phyloP scores from a whole-genome alignment of 2,888 invertebrate species.

The Drosophila kanekoi region DNA sequence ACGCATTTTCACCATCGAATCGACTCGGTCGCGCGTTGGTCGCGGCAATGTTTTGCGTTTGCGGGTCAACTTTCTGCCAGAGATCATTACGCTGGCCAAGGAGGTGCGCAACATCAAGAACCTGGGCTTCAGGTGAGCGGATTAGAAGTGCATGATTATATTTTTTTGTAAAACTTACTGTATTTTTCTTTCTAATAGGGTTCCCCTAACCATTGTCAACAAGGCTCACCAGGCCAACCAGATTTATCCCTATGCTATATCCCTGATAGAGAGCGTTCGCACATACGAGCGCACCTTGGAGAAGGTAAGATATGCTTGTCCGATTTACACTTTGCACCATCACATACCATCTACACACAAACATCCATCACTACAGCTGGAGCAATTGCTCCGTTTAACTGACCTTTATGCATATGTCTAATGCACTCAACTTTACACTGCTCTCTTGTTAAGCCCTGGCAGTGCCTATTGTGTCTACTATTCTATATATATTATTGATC shows the following conservation, averaged over 20 bases:
- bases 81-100: conserved; percentile 98
- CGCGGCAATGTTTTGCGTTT: conserved; percentile 94
- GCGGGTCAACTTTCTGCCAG: conserved; percentile 97
- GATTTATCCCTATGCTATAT: conserved; percentile 99
- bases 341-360: conserved; percentile 18
- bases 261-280: conserved; percentile 97
- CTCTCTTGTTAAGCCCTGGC: no score
- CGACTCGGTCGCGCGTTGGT: conserved; percentile 90
- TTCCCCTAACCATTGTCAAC: conserved; percentile 98
- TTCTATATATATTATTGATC: no score
- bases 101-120: conserved; percentile 98
- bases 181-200: conserved; percentile 87
- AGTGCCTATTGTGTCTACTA: no score
- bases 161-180: no score
- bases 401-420: conserved; percentile 27
- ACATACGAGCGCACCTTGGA: conserved; percentile 98
- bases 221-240: conserved; percentile 99
- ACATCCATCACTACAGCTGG: conserved; percentile 26
- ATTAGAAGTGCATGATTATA: no score
- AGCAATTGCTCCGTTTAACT: conserved; percentile 47
- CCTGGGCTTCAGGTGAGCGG: conserved; percentile 92
- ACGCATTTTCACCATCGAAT: conserved; percentile 97
- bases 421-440: neutral
- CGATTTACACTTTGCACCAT: conserved; percentile 9
- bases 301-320: conserved; percentile 89